Evolutionary conservation across 1,140 invertebrate genomes (phyloP).

Genomic region (Centruroides sculpturatus): DNA sequence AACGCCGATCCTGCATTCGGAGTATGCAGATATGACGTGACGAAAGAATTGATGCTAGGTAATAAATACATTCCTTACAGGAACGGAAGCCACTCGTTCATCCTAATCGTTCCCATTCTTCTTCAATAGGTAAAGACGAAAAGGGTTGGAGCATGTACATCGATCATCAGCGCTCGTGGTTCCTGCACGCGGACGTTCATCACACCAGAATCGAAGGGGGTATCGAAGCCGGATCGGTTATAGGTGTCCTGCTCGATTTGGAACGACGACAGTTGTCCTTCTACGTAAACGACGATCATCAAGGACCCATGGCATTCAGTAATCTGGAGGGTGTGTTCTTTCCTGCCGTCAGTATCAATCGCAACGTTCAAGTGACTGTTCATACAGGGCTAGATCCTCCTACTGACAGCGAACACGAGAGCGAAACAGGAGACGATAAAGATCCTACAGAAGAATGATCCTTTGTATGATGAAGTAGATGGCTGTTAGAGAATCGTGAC

Average conservation of each 20-base stretch:
- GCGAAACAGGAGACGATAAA: no score
- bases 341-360: slow-evolving; percentile 90
- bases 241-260: slow-evolving; percentile 85
- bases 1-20: slow-evolving; percentile 91
- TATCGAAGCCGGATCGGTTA: slow-evolving; percentile 63
- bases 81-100: no score
- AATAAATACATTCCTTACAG: slow-evolving; percentile 19
- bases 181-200: slow-evolving; percentile 86
- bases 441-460: no score
- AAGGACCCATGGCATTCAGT: slow-evolving; percentile 59
- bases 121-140: slow-evolving; percentile 75
- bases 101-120: no score
- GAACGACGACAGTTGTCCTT: slow-evolving; percentile 78
- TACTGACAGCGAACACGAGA: not conserved
- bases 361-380: slow-evolving; percentile 82
- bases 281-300: slow-evolving; percentile 85
- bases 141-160: slow-evolving; percentile 99
- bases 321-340: slow-evolving; percentile 78
- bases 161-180: slow-evolving; percentile 80
- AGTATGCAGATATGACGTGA: slow-evolving; percentile 76
- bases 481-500: no score
- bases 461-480: no score
- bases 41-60: slow-evolving; percentile 89
- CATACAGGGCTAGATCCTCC: slow-evolving; percentile 85
- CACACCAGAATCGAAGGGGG: slow-evolving; percentile 79